A percentile compares a stretch with the other conserved stretches of the same genome.
These are phyloP conservation scores for Lasiommata megera DNA, from an alignment of 2,888 invertebrate genomes.

Conservation along the genomic window DNA sequence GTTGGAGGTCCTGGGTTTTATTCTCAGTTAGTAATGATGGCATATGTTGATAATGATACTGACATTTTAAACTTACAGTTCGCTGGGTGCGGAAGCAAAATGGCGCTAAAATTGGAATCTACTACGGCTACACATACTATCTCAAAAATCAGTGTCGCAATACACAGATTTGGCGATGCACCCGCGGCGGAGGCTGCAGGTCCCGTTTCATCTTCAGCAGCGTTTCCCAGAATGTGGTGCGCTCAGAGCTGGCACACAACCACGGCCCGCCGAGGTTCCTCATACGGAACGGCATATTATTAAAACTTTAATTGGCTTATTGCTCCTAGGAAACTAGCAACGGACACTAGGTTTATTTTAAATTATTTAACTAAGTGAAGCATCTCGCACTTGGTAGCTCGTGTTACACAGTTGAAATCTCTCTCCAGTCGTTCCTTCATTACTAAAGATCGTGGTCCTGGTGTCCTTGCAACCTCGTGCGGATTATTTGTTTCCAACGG, in stretches of 20 bases:
- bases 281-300: background rate
- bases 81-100: conserved; percentile 27
- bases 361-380: no score
- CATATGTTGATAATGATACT: no score
- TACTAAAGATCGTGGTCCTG: no score
- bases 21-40: no score
- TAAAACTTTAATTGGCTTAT: background rate
- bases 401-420: no score
- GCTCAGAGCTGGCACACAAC: background rate
- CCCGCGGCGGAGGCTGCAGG: conserved; percentile 46
- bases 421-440: no score
- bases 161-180: conserved; percentile 35
- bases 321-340: no score
- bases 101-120: conserved; percentile 32
- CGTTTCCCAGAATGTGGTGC: background rate
- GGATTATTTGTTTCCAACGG: no score
- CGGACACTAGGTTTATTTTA: no score
- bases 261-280: background rate
- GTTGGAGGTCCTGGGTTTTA: no score
- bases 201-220: conserved; percentile 53
- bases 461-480: no score
- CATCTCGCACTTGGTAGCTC: no score
- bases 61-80: conserved; percentile 39
- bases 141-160: conserved; percentile 32
- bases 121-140: conserved; percentile 38